Evolutionary conservation across 2,113 vertebrate species (phyloP).

Genomic region (Sinocyclocheilus rhinocerous): DNA sequence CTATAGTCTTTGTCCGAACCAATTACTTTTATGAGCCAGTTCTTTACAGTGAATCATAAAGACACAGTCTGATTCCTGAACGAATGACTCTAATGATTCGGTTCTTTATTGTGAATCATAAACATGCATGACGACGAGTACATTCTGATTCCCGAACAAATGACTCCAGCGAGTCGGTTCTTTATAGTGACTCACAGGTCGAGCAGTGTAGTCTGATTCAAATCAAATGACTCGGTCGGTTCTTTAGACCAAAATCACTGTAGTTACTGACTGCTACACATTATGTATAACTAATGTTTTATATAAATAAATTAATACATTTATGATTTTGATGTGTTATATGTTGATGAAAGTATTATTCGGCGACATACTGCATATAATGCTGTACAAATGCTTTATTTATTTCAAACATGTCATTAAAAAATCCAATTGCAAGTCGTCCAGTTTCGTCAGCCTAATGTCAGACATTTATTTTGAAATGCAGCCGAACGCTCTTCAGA

Average conservation of each 20-base stretch:
- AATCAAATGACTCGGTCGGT: not conserved
- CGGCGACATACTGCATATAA: not conserved
- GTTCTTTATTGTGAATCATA: not conserved
- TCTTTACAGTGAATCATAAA: not conserved
- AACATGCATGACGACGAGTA: not conserved
- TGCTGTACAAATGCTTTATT: not conserved
- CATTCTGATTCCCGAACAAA: not conserved
- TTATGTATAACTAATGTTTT: not conserved
- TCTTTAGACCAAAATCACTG: not conserved
- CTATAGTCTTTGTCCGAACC: no score
- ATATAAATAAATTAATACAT: not conserved
- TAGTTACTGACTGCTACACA: not conserved
- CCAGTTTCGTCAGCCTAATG: not conserved
- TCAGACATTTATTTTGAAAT: constrained; percentile 42
- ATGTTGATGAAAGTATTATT: not conserved
- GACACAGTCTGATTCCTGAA: not conserved
- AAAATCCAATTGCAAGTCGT: not conserved
- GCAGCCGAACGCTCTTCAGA: not conserved
- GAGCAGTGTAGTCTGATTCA: not conserved
- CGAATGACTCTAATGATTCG: not conserved
- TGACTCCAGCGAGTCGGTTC: not conserved
- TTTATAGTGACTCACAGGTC: not conserved
- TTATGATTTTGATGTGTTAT: not conserved
- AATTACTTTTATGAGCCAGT: no score
- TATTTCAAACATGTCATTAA: not conserved